Conservation (phyloP, 2,888 invertebrate species). For the Teleiodes luculella region DNA sequence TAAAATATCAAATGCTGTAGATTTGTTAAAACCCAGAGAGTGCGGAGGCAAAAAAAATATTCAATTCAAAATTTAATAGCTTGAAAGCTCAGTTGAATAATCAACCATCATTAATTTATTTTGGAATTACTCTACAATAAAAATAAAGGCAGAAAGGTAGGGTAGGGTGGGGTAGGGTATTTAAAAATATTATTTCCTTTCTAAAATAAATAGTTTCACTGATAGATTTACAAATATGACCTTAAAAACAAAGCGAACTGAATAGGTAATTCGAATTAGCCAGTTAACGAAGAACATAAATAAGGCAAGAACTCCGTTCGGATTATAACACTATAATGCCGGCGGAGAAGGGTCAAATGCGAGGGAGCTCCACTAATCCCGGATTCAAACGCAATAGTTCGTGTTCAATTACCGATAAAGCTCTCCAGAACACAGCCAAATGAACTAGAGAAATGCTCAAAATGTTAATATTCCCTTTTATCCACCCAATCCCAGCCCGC, state of each 20-base stretch:
- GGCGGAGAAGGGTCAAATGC: constrained; percentile 45
- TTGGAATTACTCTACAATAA: no score
- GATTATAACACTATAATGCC: constrained; percentile 53
- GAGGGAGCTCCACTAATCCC: constrained; percentile 53
- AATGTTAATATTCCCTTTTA: constrained; percentile 39
- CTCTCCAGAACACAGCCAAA: constrained; percentile 45
- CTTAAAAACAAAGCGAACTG: neutral
- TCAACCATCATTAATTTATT: neutral
- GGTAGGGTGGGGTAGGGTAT: no score
- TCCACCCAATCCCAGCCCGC: constrained; percentile 1
- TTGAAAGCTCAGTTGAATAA: neutral
- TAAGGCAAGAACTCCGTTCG: constrained; percentile 46
- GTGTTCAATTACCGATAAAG: constrained; percentile 63
- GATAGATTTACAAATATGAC: neutral
- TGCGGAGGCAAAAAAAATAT: neutral
- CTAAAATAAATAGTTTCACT: no score
- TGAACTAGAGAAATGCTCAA: constrained; percentile 48
- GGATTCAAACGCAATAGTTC: constrained; percentile 53
- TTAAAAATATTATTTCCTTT: no score
- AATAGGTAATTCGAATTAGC: constrained; percentile 32
- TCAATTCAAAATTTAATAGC: neutral
- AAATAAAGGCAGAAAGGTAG: no score
- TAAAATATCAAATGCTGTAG: constrained; percentile 2
- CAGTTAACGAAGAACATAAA: constrained; percentile 41
- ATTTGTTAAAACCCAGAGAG: neutral